Conservation (phyloP, 2,797 vertebrate genomes). For the Chromis chromis region DNA sequence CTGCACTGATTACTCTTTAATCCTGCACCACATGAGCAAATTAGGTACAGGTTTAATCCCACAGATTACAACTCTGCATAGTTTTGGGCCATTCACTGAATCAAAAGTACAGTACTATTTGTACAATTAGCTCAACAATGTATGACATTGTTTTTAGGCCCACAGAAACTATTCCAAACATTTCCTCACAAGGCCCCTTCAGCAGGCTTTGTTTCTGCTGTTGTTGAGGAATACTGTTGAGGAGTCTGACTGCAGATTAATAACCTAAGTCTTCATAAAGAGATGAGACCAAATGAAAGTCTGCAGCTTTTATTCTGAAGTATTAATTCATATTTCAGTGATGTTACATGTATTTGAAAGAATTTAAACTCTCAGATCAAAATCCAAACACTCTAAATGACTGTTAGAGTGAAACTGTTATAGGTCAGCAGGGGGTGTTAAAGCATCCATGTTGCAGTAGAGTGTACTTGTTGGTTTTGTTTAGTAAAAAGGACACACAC, state of each 20-base stretch:
- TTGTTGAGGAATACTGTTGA: not conserved
- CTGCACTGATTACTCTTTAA: constrained; percentile 11
- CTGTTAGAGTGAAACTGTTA: not conserved
- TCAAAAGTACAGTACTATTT: constrained; percentile 22
- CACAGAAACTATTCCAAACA: constrained; percentile 52
- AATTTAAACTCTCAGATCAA: too few relatives aligned
- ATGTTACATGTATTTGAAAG: too few relatives aligned
- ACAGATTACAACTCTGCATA: constrained; percentile 6
- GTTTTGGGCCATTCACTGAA: constrained; percentile 7
- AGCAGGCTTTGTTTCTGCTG: constrained; percentile 1
- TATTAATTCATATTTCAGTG: too few relatives aligned
- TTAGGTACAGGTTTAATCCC: constrained; percentile 22
- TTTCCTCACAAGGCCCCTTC: constrained; percentile 33
- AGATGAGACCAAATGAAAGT: not conserved
- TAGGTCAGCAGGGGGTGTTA: not conserved
- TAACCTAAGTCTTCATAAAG: not conserved
- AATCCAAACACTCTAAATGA: too few relatives aligned
- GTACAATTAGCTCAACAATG: constrained; percentile 32
- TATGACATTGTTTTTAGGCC: constrained; percentile 43
- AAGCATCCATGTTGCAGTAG: not conserved
- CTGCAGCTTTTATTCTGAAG: not conserved
- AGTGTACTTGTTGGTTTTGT: not conserved
- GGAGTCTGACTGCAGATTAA: not conserved
- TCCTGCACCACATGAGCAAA: constrained; percentile 18
- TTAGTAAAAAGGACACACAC: too few relatives aligned